Conservation (phyloP, 2,113 vertebrate species). For the Corythaixoides concolor region DNA sequence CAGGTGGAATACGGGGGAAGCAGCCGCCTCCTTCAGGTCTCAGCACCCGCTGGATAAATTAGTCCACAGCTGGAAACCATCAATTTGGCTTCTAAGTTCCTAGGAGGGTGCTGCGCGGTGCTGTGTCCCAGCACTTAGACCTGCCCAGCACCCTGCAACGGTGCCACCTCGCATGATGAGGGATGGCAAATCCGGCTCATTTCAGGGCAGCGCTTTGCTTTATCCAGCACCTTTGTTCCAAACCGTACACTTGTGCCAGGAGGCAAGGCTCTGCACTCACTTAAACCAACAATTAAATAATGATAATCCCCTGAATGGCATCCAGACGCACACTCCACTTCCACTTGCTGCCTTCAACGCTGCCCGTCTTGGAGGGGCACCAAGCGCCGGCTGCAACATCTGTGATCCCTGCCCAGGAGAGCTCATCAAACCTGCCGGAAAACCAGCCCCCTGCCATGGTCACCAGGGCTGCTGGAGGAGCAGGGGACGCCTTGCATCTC, state of each 20-base stretch:
- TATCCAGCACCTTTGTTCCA: background rate
- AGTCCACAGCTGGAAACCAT: background rate
- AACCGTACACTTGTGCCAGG: accelerated
- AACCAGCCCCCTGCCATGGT: background rate
- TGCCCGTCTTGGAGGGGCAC: background rate
- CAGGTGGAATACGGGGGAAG: background rate
- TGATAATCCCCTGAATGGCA: background rate
- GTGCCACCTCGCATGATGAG: accelerated
- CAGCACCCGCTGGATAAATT: background rate
- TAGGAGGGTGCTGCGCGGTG: background rate
- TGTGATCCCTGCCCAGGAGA: background rate
- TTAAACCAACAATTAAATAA: background rate
- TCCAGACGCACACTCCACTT: background rate
- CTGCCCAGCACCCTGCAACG: background rate
- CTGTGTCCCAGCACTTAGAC: background rate
- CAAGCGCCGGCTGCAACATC: background rate
- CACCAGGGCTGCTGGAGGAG: background rate
- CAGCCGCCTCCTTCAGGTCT: background rate
- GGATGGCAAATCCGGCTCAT: background rate
- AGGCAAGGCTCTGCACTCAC: background rate
- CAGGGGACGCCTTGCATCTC: background rate
- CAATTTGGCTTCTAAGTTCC: background rate
- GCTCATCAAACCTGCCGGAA: background rate
- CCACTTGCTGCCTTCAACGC: background rate
- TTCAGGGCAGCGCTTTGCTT: background rate